phyloP scores from a whole-genome alignment of 2,888 invertebrate species.

The Polietes domitor region DNA sequence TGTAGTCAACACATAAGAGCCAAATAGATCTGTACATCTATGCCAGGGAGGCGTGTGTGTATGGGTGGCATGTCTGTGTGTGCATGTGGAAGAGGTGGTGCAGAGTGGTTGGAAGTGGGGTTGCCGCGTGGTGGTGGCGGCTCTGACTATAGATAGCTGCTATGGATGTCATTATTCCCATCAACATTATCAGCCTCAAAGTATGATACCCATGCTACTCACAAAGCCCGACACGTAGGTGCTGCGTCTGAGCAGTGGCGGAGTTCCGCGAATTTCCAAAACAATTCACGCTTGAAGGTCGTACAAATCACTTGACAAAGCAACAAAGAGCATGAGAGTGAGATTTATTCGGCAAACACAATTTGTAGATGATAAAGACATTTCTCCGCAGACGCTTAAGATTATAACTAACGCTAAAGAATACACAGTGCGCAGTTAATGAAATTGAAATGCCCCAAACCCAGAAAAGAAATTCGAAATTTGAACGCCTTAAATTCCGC shows the following conservation, averaged over 20 bases:
- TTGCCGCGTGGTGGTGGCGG: neutral
- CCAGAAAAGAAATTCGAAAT: too few relatives aligned
- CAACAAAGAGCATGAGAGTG: neutral
- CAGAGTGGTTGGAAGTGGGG: neutral
- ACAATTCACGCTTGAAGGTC: neutral
- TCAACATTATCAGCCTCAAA: slow-evolving; percentile 28
- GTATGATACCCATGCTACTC: slow-evolving; percentile 8
- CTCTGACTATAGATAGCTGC: too few relatives aligned
- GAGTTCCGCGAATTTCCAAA: slow-evolving; percentile 17
- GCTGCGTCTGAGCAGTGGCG: neutral
- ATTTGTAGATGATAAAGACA: neutral
- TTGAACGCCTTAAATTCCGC: too few relatives aligned
- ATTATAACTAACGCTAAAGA: too few relatives aligned
- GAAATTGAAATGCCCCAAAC: too few relatives aligned
- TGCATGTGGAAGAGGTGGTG: slow-evolving; percentile 14
- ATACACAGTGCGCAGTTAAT: too few relatives aligned
- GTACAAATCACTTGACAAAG: neutral
- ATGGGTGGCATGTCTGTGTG: neutral
- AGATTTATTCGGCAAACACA: neutral
- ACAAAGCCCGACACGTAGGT: neutral
- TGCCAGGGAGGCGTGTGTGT: neutral
- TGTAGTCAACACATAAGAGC: slow-evolving; percentile 46
- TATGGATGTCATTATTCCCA: slow-evolving; percentile 4
- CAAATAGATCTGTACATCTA: neutral
- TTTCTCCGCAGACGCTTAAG: neutral